Evolutionary conservation across 2,113 vertebrate species (phyloP).

Genomic region (Sorex fumeus): DNA sequence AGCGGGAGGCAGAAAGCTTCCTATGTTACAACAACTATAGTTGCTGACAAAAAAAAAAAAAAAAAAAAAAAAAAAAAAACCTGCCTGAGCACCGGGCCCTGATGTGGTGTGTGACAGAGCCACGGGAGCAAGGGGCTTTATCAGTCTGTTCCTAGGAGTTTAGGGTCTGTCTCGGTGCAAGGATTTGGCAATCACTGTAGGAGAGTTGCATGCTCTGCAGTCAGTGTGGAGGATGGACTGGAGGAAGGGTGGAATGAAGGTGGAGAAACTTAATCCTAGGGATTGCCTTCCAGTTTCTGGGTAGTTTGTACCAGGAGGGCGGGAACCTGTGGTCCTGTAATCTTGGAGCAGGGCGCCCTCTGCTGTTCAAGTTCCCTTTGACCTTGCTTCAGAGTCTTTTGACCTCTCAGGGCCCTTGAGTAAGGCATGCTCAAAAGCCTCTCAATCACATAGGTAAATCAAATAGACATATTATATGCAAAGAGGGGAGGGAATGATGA

Average conservation of each 20-base stretch:
- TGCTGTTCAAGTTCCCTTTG: slow-evolving; percentile 6
- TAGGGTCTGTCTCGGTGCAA: not conserved
- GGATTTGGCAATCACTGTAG: not conserved
- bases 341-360: slow-evolving; percentile 29
- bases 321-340: not conserved
- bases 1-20: too few relatives aligned
- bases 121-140: not conserved
- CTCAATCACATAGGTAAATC: not conserved
- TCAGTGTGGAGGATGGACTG: not conserved
- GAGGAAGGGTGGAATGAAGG: not conserved
- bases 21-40: too few relatives aligned
- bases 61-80: too few relatives aligned
- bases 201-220: not conserved
- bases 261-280: not conserved
- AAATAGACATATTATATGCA: too few relatives aligned
- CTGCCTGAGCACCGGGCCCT: fast-evolving
- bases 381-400: not conserved
- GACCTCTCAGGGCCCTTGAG: not conserved
- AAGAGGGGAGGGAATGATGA: not conserved
- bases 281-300: not conserved
- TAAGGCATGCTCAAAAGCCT: not conserved
- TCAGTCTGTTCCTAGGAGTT: too few relatives aligned
- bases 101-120: not conserved
- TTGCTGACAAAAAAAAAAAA: too few relatives aligned
- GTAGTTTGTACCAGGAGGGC: not conserved